Base-by-base conservation (phyloP, 2,113 vertebrate species). In the Pseudorasbora parva region DNA sequence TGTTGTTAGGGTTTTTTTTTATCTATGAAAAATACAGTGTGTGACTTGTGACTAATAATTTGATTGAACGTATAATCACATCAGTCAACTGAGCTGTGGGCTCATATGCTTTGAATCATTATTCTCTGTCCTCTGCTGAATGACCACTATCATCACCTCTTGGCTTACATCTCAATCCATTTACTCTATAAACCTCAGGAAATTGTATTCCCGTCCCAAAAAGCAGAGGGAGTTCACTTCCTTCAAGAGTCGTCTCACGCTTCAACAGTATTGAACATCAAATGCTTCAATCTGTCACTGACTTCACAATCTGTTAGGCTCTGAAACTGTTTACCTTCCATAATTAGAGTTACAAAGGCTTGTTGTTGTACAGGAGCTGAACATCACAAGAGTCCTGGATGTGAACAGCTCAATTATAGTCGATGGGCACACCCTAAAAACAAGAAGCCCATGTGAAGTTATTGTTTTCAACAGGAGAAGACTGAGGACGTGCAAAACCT, bases 391-490 rank as follows among this genome's bases (percentile, higher is more conserved):
- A 66, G 41, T 56, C 15, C 69, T 23, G 33, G 56, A 84, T 76
- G 59, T 19, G 23, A 81, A 56, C 45, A 21, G 69, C 23, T 47
- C 64, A 60, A 83, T 85, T 82, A 88, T 62, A 43, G 56, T 47
- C 33, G 5, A 68, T 11, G 49, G 82, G 45, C 73, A 83, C 88
- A 79, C 84, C 89, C 82, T 87, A 68, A 72, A 47, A 83, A 19
- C 27, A 62, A 80, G n/a, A 33, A 73, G 25, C 19, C 59, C 78
- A 21, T 87, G 47, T 80, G 82, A 86, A 85, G 45, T 23, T 82
- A 89, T 88, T 90, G 87, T 88, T 84, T 66, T 57, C 56, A 76
- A 54, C 17, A 59, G 72, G 12, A 82, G 72, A 17, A 68, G 30
- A 75, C 43, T 78, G 66, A 85, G 83, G 72, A 84, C 21, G 45